These are phyloP conservation scores for Mellivora capensis DNA, from an alignment of 2,113 vertebrate species.

Conservation along the genomic window DNA sequence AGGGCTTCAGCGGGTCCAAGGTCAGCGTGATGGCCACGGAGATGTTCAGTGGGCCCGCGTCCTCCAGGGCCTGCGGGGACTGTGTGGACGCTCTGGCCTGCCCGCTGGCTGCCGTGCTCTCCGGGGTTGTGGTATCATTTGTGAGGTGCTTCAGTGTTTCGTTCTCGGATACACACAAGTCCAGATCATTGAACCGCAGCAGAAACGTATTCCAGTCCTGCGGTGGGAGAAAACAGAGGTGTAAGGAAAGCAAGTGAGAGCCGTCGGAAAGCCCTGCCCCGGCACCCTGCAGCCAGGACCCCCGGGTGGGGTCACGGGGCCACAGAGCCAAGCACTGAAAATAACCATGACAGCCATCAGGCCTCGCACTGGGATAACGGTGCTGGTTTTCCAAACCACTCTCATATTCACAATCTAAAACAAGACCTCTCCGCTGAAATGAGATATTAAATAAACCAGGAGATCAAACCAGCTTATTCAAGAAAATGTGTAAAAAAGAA, in stretches of 20 bases:
- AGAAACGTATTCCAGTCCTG: slow-evolving; percentile 99
- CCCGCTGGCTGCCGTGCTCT: slow-evolving; percentile 92
- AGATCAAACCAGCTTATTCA: background rate
- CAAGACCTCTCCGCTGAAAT: background rate
- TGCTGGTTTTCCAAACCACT: background rate
- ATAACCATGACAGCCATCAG: background rate
- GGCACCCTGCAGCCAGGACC: background rate
- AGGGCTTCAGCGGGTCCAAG: slow-evolving; percentile 92
- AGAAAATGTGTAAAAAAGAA: background rate
- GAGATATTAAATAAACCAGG: background rate
- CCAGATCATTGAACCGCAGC: slow-evolving; percentile 95
- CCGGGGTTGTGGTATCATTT: slow-evolving; percentile 92
- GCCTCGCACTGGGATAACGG: background rate
- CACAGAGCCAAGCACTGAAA: background rate
- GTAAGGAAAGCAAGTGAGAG: background rate
- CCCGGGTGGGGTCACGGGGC: accelerated
- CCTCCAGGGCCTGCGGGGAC: slow-evolving; percentile 90
- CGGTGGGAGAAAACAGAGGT: background rate
- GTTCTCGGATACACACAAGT: slow-evolving; percentile 98
- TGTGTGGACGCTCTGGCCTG: slow-evolving; percentile 92
- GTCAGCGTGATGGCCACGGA: slow-evolving; percentile 96
- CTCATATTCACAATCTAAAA: background rate
- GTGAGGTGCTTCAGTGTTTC: slow-evolving; percentile 96
- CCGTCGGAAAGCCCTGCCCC: background rate
- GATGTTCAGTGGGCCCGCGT: slow-evolving; percentile 93